phyloP scores from a whole-genome alignment of 1,140 invertebrate genomes.

The Cotesia vestalis region DNA sequence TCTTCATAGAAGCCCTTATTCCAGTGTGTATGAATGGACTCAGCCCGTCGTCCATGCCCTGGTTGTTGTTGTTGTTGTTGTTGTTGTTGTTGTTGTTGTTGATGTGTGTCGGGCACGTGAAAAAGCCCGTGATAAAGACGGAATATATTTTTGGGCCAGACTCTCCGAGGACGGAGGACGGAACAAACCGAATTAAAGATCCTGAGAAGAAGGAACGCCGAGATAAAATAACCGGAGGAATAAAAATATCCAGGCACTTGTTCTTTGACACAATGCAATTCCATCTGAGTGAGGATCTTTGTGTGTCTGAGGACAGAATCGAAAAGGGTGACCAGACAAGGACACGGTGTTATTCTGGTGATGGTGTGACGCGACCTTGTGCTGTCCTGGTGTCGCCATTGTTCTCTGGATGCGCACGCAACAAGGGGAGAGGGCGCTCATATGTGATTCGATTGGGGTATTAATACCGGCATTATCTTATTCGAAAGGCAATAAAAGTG shows the following conservation, averaged over 20 bases:
- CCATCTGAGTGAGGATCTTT: not conserved
- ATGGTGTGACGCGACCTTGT: slow-evolving; percentile 55
- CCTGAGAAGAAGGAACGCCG: not conserved
- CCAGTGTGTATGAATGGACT: slow-evolving; percentile 6
- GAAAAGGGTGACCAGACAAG: slow-evolving; percentile 7
- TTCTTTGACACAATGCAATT: not conserved
- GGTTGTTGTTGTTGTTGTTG: too few relatives aligned
- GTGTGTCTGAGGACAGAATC: slow-evolving; percentile 1
- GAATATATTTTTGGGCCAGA: too few relatives aligned
- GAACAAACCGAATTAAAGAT: slow-evolving; percentile 7
- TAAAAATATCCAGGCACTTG: slow-evolving; percentile 8
- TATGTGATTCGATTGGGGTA: slow-evolving; percentile 2
- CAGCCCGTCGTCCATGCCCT: not conserved
- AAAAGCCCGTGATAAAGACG: not conserved
- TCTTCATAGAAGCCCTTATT: slow-evolving; percentile 24
- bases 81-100: too few relatives aligned
- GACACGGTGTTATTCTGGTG: slow-evolving; percentile 15
- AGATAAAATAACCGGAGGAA: not conserved
- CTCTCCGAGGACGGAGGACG: not conserved
- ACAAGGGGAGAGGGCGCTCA: too few relatives aligned
- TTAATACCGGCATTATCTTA: slow-evolving; percentile 9
- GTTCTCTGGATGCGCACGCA: slow-evolving; percentile 41
- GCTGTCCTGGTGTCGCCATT: slow-evolving; percentile 57
- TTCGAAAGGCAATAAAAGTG: too few relatives aligned
- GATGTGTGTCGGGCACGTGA: not conserved